Conservation (phyloP, 2,113 vertebrate genomes). For the Turnix velox region DNA sequence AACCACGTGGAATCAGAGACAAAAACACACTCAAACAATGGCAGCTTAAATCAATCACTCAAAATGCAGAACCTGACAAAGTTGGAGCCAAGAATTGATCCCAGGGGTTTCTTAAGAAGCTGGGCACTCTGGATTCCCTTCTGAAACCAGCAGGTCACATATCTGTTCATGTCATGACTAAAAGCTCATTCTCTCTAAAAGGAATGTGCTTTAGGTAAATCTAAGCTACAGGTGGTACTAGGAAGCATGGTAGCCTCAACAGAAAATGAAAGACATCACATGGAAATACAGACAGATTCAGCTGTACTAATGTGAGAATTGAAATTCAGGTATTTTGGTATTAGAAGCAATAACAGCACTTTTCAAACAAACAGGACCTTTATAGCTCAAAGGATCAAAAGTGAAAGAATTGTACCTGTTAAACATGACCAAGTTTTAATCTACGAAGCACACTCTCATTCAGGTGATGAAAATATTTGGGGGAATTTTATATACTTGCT, state of each 20-base stretch:
- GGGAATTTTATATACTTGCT: not conserved
- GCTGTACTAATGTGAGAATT: not conserved
- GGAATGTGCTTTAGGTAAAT: not conserved
- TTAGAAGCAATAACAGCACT: not conserved
- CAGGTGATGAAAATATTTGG: not conserved
- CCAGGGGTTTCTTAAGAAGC: not conserved
- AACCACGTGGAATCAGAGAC: not conserved
- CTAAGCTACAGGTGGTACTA: not conserved
- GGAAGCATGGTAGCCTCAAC: not conserved
- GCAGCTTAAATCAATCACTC: not conserved
- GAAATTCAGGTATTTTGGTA: not conserved
- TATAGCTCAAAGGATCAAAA: not conserved
- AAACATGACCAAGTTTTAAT: not conserved
- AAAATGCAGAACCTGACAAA: not conserved
- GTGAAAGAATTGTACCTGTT: not conserved
- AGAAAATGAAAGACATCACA: not conserved
- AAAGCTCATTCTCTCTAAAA: not conserved
- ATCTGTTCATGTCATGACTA: not conserved
- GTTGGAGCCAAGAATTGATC: not conserved
- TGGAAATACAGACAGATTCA: accelerated
- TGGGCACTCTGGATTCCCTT: not conserved
- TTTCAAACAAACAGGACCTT: not conserved
- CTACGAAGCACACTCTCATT: not conserved
- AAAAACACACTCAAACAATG: not conserved
- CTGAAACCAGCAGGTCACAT: not conserved